phyloP scores from a whole-genome alignment of 2,113 vertebrate species.

The Onychorhynchus coronatus region DNA sequence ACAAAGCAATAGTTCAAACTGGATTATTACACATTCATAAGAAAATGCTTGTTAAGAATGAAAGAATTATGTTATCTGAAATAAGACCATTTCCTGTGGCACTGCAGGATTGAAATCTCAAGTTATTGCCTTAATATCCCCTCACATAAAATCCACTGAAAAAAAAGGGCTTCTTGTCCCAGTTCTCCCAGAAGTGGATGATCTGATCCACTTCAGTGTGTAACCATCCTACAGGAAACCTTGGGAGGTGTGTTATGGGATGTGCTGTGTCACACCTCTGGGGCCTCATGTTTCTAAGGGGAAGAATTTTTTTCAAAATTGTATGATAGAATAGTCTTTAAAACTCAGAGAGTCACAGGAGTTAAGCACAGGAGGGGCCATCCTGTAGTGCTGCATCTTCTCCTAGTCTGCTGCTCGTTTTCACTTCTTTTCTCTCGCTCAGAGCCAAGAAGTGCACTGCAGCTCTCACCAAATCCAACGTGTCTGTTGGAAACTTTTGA shows the following conservation, averaged over 20 bases:
- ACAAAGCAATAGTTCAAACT: background rate
- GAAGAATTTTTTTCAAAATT: background rate
- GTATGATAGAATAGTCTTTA: background rate
- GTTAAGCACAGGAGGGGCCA: background rate
- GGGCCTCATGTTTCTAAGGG: background rate
- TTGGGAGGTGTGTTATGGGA: background rate
- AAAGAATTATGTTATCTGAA: background rate
- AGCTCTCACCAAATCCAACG: background rate
- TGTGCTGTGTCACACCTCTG: background rate
- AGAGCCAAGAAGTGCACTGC: background rate
- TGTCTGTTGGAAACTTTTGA: background rate
- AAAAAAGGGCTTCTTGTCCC: background rate
- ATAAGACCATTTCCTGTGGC: background rate
- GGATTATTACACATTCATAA: background rate
- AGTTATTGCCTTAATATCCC: background rate
- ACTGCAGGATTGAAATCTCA: background rate
- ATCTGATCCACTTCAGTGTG: background rate
- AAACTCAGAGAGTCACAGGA: background rate
- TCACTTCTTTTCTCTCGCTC: background rate
- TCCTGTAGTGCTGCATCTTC: background rate
- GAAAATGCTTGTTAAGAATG: background rate
- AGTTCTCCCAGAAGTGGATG: background rate
- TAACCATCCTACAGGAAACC: background rate
- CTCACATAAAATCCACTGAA: background rate
- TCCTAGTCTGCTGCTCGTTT: background rate